These are phyloP conservation scores for Tringa solitaria DNA, from an alignment of 2,113 vertebrate species.

Conservation along the genomic window DNA sequence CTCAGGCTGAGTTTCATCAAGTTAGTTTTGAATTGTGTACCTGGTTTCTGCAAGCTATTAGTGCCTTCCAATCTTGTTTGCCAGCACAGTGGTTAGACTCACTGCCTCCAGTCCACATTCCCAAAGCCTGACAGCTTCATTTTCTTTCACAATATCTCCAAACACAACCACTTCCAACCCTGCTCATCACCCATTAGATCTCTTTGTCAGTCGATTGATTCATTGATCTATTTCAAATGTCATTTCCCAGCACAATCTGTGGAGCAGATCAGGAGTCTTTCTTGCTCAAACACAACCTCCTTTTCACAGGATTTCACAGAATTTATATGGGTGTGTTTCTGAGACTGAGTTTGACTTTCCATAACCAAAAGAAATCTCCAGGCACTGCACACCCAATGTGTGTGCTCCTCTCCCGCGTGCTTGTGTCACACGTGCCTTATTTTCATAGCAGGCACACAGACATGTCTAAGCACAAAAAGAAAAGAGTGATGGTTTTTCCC, in stretches of 20 bases:
- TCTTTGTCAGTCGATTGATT: not conserved
- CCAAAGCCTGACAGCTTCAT: not conserved
- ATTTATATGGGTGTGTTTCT: not conserved
- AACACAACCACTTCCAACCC: not conserved
- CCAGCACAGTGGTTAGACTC: not conserved
- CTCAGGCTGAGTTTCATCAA: not conserved
- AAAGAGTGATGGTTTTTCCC: not conserved
- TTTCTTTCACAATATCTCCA: not conserved
- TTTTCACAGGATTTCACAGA: not conserved
- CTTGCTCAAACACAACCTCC: not conserved
- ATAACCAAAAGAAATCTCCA: not conserved
- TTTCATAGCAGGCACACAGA: not conserved
- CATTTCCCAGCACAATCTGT: not conserved
- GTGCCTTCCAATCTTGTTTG: not conserved
- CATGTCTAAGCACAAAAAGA: not conserved
- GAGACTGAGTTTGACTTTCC: not conserved
- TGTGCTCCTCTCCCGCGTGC: not conserved
- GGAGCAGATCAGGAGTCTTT: not conserved
- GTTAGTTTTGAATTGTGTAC: not conserved
- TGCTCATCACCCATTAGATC: not conserved
- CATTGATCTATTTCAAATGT: not conserved
- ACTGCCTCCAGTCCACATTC: not conserved
- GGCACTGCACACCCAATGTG: fast-evolving
- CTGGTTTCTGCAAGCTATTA: not conserved
- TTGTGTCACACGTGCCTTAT: not conserved